Evolutionary conservation across 2,113 vertebrate species (phyloP).

Genomic region (Albula goreensis): DNA sequence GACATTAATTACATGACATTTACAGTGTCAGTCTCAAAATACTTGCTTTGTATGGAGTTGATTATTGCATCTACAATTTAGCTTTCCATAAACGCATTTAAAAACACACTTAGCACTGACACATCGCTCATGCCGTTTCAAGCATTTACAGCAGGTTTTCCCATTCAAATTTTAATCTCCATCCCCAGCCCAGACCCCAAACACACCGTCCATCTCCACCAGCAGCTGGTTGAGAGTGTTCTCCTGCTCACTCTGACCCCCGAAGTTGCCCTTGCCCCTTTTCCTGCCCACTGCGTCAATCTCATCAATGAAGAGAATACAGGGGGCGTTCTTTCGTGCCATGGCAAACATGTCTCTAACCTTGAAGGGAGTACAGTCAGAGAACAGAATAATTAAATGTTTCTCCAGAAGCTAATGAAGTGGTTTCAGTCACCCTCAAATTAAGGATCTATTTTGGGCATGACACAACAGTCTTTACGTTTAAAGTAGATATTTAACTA

Average conservation of each 20-base stretch:
- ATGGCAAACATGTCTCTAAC: constrained; percentile 69
- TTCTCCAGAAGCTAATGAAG: too few relatives aligned
- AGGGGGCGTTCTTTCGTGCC: constrained; percentile 68
- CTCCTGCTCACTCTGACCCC: constrained; percentile 70
- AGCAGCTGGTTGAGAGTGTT: constrained; percentile 70
- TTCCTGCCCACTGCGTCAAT: constrained; percentile 69
- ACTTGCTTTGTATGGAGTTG: neutral
- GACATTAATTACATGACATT: neutral
- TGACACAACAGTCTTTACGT: too few relatives aligned
- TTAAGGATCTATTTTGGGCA: too few relatives aligned
- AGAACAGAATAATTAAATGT: neutral
- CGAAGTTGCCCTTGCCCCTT: constrained; percentile 57
- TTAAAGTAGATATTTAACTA: too few relatives aligned
- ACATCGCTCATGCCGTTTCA: neutral
- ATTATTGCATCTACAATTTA: neutral
- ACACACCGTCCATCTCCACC: constrained; percentile 67
- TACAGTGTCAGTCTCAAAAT: neutral
- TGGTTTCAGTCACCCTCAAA: too few relatives aligned
- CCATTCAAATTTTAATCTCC: too few relatives aligned
- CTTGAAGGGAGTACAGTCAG: constrained; percentile 43
- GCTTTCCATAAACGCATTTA: neutral
- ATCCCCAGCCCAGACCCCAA: neutral
- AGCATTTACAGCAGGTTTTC: too few relatives aligned
- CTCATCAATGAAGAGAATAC: constrained; percentile 72
- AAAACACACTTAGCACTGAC: neutral